Evolutionary conservation across 2,888 invertebrate genomes (phyloP).

Genomic region (Agonopterix heracliana): DNA sequence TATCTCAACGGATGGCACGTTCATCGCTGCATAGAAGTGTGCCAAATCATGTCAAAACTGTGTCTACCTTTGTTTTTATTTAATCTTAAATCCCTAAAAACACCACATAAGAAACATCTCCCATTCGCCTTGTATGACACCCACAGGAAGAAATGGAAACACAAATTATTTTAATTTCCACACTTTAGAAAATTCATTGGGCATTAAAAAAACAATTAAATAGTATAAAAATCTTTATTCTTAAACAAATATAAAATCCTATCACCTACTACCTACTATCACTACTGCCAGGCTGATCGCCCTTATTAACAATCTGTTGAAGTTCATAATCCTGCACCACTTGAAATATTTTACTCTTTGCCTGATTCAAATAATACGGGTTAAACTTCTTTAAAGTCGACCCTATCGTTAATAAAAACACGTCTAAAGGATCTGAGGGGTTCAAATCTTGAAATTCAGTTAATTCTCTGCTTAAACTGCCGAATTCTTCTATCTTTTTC

Average conservation of each 20-base stretch:
- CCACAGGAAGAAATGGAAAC: no score
- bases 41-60: no score
- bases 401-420: conserved; percentile 56
- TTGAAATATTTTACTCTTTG: conserved; percentile 60
- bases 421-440: conserved; percentile 51
- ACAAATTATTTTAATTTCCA: no score
- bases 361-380: conserved; percentile 60
- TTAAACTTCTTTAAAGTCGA: conserved; percentile 52
- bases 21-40: no score
- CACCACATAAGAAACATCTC: no score
- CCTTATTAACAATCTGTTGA: conserved; percentile 51
- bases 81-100: no score
- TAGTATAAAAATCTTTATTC: no score
- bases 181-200: no score
- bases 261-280: conserved; percentile 25
- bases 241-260: conserved; percentile 3
- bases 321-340: conserved; percentile 66
- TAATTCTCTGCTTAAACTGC: conserved; percentile 5
- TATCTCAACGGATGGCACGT: no score
- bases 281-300: conserved; percentile 26
- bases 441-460: conserved; percentile 37
- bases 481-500: conserved; percentile 10
- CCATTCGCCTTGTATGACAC: no score
- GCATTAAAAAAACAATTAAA: no score
- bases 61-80: no score